Conservation (phyloP, 2,797 vertebrate genomes). For the Scarus forsteni region DNA sequence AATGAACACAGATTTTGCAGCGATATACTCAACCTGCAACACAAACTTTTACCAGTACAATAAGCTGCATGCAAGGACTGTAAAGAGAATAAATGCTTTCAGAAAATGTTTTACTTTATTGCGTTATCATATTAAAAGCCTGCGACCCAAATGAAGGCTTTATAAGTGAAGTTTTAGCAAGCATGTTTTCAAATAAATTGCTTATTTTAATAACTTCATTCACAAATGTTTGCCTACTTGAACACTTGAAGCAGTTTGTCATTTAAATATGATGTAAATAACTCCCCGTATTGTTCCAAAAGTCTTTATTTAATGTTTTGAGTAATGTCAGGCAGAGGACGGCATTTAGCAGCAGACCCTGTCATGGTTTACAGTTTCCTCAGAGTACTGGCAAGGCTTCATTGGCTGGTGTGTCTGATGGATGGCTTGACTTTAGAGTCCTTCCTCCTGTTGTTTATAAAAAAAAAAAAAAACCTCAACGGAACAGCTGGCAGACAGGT, state of each 20-base stretch:
- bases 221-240: background rate
- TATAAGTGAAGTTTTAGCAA: background rate
- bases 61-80: constrained; percentile 29
- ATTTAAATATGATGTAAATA: constrained; percentile 14
- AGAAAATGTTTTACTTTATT: background rate
- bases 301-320: background rate
- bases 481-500: constrained; percentile 1
- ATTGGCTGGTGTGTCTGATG: background rate
- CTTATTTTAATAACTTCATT: background rate
- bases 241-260: constrained; percentile 6
- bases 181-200: background rate
- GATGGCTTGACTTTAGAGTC: constrained; percentile 21
- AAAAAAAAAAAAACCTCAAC: background rate
- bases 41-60: background rate
- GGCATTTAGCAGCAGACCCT: constrained; percentile 27
- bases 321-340: constrained; percentile 13
- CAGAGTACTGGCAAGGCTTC: background rate
- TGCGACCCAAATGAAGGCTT: background rate
- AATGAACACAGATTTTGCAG: background rate
- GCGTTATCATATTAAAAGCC: background rate
- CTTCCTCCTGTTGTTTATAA: background rate
- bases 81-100: background rate
- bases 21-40: background rate
- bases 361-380: constrained; percentile 1
- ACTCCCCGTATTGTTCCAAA: background rate